Conservation (phyloP, 2,888 invertebrate genomes). For the Ethmia dodecea region DNA sequence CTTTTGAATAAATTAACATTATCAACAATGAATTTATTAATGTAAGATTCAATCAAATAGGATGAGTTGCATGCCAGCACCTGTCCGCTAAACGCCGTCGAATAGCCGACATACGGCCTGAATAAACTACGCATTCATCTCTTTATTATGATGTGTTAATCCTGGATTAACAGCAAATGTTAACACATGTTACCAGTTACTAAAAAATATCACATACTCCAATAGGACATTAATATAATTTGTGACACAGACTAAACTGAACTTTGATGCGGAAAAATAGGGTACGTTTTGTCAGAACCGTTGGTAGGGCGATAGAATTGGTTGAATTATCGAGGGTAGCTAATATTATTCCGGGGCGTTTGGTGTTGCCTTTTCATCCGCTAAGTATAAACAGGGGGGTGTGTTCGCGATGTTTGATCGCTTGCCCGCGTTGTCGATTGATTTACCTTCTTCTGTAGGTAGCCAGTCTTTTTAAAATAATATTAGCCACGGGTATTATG, state of each 20-base stretch:
- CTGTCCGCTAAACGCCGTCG: slow-evolving; percentile 64
- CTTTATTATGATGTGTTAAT: slow-evolving; percentile 78
- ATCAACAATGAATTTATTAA: slow-evolving; percentile 10
- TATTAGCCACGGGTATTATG: slow-evolving; percentile 2
- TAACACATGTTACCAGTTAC: slow-evolving; percentile 77
- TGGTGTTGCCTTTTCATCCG: slow-evolving; percentile 76
- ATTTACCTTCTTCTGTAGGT: slow-evolving; percentile 42
- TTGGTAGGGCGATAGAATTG: slow-evolving; percentile 45
- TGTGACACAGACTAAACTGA: slow-evolving; percentile 24
- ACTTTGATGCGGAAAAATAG: slow-evolving; percentile 32
- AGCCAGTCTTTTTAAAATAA: slow-evolving; percentile 9
- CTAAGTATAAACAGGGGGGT: slow-evolving; percentile 76
- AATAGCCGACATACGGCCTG: slow-evolving; percentile 68
- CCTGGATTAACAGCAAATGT: slow-evolving; percentile 76
- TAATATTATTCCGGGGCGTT: slow-evolving; percentile 77
- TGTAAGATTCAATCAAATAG: slow-evolving; percentile 38
- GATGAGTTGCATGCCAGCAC: slow-evolving; percentile 61
- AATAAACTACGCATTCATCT: slow-evolving; percentile 73
- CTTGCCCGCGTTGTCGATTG: slow-evolving; percentile 62
- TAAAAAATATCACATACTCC: slow-evolving; percentile 40
- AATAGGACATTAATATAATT: slow-evolving; percentile 28
- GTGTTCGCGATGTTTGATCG: slow-evolving; percentile 65
- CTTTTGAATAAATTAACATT: slow-evolving; percentile 13
- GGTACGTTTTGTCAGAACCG: slow-evolving; percentile 30
- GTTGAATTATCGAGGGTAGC: slow-evolving; percentile 72